These are phyloP conservation scores for Callinectes sapidus DNA, from an alignment of 2,888 invertebrate species.

Conservation along the genomic window DNA sequence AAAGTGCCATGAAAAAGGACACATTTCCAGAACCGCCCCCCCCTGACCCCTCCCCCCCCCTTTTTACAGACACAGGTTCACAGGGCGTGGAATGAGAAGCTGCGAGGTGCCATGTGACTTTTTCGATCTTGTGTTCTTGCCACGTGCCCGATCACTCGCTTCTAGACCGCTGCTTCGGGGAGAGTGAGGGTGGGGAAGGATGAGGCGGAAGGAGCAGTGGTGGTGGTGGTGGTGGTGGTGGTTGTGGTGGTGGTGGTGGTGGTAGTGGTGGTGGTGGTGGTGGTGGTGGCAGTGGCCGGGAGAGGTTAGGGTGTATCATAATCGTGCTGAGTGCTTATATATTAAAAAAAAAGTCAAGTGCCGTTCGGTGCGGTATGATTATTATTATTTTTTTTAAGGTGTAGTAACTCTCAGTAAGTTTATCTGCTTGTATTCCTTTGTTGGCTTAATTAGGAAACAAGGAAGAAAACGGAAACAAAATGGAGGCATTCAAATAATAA, in stretches of 20 bases:
- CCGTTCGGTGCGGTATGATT: slow-evolving; percentile 41
- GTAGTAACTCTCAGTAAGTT: not conserved
- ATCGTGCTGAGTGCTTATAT: slow-evolving; percentile 66
- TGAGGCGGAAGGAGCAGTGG: slow-evolving; percentile 4
- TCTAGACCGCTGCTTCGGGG: not conserved
- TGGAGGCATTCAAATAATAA: not conserved
- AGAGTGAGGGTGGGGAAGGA: not conserved
- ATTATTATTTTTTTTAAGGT: not conserved
- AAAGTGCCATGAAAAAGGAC: not conserved
- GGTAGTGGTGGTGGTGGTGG: not conserved
- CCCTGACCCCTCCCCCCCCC: too few species aligned
- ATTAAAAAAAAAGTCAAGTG: slow-evolving; percentile 15
- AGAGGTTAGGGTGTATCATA: slow-evolving; percentile 31
- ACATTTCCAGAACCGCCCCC: not conserved
- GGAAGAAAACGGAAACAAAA: not conserved
- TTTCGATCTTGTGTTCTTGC: not conserved
- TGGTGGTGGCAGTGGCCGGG: slow-evolving; percentile 5
- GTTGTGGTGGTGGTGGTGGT: not conserved
- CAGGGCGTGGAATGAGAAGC: not conserved
- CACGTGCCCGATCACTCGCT: not conserved
- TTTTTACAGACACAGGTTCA: slow-evolving; percentile 4
- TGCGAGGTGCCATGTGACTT: not conserved
- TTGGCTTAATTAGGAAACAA: slow-evolving; percentile 31
- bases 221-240: not conserved
- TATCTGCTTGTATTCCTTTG: slow-evolving; percentile 21